Base-by-base conservation (phyloP, 1,140 invertebrate genomes). In the Drosophila pachea region DNA sequence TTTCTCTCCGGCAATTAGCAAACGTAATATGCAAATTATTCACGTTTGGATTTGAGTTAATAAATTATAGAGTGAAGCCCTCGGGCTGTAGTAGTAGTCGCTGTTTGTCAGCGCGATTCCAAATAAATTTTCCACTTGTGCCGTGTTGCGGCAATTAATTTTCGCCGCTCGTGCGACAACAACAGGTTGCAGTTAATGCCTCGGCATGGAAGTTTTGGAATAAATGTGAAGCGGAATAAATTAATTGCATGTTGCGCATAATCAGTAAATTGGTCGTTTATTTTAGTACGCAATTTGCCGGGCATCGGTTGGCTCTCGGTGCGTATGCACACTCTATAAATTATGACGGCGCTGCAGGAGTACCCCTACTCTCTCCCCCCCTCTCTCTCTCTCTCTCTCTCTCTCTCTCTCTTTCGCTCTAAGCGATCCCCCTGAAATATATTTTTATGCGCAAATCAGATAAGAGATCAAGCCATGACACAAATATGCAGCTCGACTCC, bases 221-320 rank as follows among this genome's bases (percentile, higher is more conserved):
- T 50, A 67, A 71, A 71, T 67, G 55, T 60, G 49, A 43, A 73
- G 65, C 73, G 68, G 76, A 73, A 47, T 29, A 86, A 86, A 86
- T 86, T 86, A 86, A 87, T 83, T 83, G 82, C 83, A 71, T 87
- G 82, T 87, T 87, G 82, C 83, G 83, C 68, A 83, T 86, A 86
- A 86, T 86, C 82, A 87, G 83, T 75, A 86, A 86, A 86, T 83
- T 83, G 82, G 62, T 76, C 82, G 68, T 86, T 87, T 86, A 86
- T 86, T 86, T 75, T 73, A 78, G 78, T 86, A 82, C 78, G 73
- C 84, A 83, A 87, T 83, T 86, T 76, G 78, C 64, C 48, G 73
- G 81, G 5, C 40, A 43, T 43, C 40, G 40, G n/a, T 7, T 16
- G 29, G 45, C 8, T 11, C 22, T 11, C 14, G 8, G 8, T 11